A percentile compares a stretch with the other conserved stretches of the same genome.
Conservation (phyloP, 2,888 invertebrate species). For the Eupithecia subfuscata region DNA sequence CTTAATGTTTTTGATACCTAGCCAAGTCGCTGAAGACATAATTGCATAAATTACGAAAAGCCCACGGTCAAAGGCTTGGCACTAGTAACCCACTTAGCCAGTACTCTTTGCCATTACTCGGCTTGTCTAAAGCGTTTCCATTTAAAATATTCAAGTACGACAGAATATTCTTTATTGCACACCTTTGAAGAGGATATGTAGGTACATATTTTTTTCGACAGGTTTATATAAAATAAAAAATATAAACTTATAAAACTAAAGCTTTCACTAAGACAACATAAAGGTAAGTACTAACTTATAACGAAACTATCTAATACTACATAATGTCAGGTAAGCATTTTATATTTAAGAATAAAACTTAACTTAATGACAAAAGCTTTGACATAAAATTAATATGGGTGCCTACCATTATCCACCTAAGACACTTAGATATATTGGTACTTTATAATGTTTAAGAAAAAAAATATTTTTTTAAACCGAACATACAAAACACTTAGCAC, state of each 20-base stretch:
- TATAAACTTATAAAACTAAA: too few species aligned
- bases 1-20: slow-evolving; percentile 35
- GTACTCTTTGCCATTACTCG: slow-evolving; percentile 45
- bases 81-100: slow-evolving; percentile 39
- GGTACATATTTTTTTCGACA: neutral
- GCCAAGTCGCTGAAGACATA: slow-evolving; percentile 58
- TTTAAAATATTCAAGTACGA: neutral
- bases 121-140: slow-evolving; percentile 39
- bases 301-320: neutral
- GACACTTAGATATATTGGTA: neutral
- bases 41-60: slow-evolving; percentile 66
- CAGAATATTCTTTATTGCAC: neutral
- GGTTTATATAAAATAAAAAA: too few species aligned
- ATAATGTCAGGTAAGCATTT: neutral
- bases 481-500: too few species aligned
- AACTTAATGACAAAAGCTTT: neutral
- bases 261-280: neutral
- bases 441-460: neutral
- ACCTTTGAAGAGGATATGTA: neutral
- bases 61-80: slow-evolving; percentile 58
- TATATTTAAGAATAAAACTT: neutral
- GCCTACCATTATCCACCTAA: too few species aligned
- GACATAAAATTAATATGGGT: neutral
- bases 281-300: neutral
- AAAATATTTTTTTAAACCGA: too few species aligned